Base-by-base conservation (phyloP, 92 coral and sea anemone species). In the Plumapathes pennacea region DNA sequence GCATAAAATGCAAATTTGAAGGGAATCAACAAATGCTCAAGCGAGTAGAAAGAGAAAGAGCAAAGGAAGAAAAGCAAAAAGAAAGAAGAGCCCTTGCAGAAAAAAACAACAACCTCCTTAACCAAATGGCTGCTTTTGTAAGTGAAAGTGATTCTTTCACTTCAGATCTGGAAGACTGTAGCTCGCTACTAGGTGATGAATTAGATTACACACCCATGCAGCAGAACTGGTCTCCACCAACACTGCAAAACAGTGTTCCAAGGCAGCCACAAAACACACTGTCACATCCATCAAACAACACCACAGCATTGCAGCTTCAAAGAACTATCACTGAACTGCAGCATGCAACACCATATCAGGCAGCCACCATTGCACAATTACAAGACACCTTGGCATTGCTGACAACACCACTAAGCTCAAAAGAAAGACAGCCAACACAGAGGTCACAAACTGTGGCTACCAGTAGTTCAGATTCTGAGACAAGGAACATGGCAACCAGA, bases 41-140 rank as follows among this genome's bases (percentile, higher is more conserved):
- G 47, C 50, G 37, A 6, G 14, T 57, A 20, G 64, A 57, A 57
- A 57, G 50, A 26, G 50, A 57, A 14, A 39, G 38, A 26, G 64
- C 50, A 1, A 57, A 11, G 1, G 37, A 39, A 25, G 37, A 39
- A 39, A 57, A 28, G 20, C 37, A 57, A 39, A 64, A 50, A 15
- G 72, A 64, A 25, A 50, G 72, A 38, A 38, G 40, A 23, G 72
- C 61, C 43, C 48, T 64, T 10, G 36, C 60, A 25, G 72, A 64
- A 38, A 27, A 54, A 23, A 64, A 49, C 38, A 64, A 40, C 49
- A 11, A 17, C 11, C 7, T 64, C 5, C 58, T 64, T 4, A 15
- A 64, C n/a, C 45, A 50, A 34, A 50, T 64, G 72, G 21, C 48
- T 24, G 28, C 60, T 2, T 2, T 25, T n/a, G 25, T 27, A 43